phyloP scores from a whole-genome alignment of 1,140 invertebrate species.

The Hyles vespertilio region DNA sequence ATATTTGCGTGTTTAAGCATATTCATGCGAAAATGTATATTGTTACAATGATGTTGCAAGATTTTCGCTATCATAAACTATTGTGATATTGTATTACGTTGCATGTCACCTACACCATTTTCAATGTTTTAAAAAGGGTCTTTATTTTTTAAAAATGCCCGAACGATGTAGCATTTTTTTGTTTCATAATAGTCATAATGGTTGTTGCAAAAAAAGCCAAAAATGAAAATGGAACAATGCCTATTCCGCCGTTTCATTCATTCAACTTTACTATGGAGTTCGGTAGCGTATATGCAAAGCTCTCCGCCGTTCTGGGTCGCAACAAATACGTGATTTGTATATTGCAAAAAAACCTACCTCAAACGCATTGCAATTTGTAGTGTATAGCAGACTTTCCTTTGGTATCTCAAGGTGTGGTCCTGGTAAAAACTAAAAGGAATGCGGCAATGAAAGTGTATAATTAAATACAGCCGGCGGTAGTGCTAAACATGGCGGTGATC shows the following conservation, averaged over 20 bases:
- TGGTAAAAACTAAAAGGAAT: constrained; percentile 16
- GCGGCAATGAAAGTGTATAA: constrained; percentile 19
- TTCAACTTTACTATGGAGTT: constrained; percentile 39
- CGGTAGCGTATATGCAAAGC: constrained; percentile 16
- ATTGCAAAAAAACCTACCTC: constrained; percentile 18
- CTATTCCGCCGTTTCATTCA: constrained; percentile 38
- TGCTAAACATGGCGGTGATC: constrained; percentile 14
- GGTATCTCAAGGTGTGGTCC: constrained; percentile 13
- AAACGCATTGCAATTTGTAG: constrained; percentile 26
- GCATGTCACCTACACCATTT: no score
- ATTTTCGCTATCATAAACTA: no score
- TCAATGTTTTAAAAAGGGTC: no score
- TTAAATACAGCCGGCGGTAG: constrained; percentile 8
- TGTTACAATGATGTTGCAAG: no score
- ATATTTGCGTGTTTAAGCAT: no score
- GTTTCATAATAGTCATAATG: no score
- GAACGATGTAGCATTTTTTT: no score
- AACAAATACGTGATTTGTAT: constrained; percentile 38
- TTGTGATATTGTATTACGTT: no score
- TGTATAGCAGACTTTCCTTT: constrained; percentile 29
- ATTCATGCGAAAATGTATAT: no score
- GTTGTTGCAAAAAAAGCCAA: no score
- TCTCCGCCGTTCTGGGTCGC: constrained; percentile 30
- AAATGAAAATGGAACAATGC: no score
- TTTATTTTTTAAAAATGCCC: no score